Percentiles rank a stretch among this genome's conserved stretches.
Evolutionary conservation across 92 coral and sea anemone genomes (phyloP).

Genomic region (Siderastrea siderea): DNA sequence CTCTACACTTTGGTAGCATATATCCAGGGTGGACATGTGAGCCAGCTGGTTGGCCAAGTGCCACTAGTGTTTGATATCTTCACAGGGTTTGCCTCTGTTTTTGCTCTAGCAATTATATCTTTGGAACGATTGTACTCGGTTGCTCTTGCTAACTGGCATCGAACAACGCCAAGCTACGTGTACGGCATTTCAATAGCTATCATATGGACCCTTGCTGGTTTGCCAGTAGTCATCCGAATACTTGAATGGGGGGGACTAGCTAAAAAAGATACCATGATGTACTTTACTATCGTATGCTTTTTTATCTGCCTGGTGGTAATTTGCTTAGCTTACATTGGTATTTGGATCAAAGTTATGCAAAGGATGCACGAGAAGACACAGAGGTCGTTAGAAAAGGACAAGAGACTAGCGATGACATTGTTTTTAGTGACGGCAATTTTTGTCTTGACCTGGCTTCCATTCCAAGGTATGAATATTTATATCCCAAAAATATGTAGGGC

Average conservation of each 20-base stretch:
- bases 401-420: slow-evolving; percentile 80
- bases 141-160: slow-evolving; percentile 83
- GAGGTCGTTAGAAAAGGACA: slow-evolving; percentile 73
- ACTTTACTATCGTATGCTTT: slow-evolving; percentile 48
- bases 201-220: slow-evolving; percentile 76
- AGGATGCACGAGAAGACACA: slow-evolving; percentile 80
- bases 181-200: slow-evolving; percentile 61
- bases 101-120: slow-evolving; percentile 78
- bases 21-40: background rate
- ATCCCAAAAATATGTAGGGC: background rate
- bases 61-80: slow-evolving; percentile 70
- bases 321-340: slow-evolving; percentile 80
- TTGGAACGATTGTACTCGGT: slow-evolving; percentile 87
- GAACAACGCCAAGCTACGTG: slow-evolving; percentile 61
- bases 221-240: slow-evolving; percentile 59
- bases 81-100: slow-evolving; percentile 85
- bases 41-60: slow-evolving; percentile 8
- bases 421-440: slow-evolving; percentile 77
- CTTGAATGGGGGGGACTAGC: slow-evolving; percentile 13
- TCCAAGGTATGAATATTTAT: slow-evolving; percentile 66
- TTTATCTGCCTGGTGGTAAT: slow-evolving; percentile 70
- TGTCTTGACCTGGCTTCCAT: slow-evolving; percentile 84
- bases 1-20: slow-evolving; percentile 24
- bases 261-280: slow-evolving; percentile 22
- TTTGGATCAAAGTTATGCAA: slow-evolving; percentile 79